Conservation (phyloP, 2,113 vertebrate species). For the Corynorhinus townsendii region DNA sequence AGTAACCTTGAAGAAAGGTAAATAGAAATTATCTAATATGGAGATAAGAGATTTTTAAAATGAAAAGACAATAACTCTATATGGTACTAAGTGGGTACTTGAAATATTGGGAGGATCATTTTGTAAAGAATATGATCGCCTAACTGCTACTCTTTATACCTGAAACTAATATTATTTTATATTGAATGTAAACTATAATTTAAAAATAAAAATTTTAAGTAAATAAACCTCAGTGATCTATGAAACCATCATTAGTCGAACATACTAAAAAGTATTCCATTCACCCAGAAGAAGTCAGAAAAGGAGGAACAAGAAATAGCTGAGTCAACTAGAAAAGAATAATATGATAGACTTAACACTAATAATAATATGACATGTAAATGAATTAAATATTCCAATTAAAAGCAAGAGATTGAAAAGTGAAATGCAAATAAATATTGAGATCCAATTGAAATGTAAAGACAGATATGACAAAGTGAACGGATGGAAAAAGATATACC, state of each 20-base stretch:
- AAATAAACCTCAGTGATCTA: not conserved
- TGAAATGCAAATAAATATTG: not conserved
- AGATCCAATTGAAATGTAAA: not conserved
- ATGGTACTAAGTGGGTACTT: not conserved
- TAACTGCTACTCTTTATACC: too few relatives aligned
- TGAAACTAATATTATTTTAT: not conserved
- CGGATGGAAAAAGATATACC: not conserved
- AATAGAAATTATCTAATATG: not conserved
- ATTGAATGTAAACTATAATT: not conserved
- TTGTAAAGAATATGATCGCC: not conserved
- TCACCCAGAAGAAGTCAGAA: not conserved
- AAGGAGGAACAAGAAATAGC: not conserved
- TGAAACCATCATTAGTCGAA: not conserved
- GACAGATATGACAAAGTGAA: not conserved
- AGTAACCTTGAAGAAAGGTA: constrained; percentile 13
- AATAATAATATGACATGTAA: not conserved
- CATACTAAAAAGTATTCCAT: not conserved
- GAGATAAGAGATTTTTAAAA: constrained; percentile 13
- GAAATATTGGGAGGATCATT: not conserved
- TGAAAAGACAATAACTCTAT: not conserved
- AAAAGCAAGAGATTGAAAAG: not conserved
- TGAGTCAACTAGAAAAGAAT: not conserved
- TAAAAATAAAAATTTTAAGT: not conserved
- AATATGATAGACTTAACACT: not conserved
- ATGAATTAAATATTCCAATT: not conserved